phyloP scores from a whole-genome alignment of 2,797 vertebrate genomes.

The Spheniscus humboldti region DNA sequence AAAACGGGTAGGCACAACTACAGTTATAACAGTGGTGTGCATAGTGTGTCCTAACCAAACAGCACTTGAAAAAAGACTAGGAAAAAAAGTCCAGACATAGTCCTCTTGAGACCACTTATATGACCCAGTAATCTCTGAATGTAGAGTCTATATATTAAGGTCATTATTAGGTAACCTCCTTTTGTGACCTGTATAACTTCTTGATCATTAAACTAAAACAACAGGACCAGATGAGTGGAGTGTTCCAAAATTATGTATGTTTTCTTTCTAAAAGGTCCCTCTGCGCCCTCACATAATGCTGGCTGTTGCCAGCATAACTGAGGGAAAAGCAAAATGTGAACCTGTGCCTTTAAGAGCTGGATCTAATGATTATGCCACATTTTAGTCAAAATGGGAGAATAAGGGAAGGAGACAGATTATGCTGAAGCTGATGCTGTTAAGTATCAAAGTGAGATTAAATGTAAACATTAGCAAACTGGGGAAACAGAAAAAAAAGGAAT shows the following conservation, averaged over 20 bases:
- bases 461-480: neutral
- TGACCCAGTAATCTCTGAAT: neutral
- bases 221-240: neutral
- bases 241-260: neutral
- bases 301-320: neutral
- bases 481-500: neutral
- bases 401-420: neutral
- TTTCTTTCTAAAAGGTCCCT: neutral
- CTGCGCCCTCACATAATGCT: neutral
- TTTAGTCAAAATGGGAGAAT: neutral
- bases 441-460: constrained; percentile 16
- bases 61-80: neutral
- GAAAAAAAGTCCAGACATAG: neutral
- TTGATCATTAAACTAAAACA: neutral
- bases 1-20: neutral
- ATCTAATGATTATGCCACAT: neutral
- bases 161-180: neutral
- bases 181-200: neutral
- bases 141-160: neutral
- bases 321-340: neutral
- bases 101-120: neutral
- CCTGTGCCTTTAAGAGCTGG: neutral
- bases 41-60: neutral
- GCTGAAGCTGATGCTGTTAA: neutral
- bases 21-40: neutral